Conservation (phyloP, 2,888 invertebrate species). For the Nomada fucata region DNA sequence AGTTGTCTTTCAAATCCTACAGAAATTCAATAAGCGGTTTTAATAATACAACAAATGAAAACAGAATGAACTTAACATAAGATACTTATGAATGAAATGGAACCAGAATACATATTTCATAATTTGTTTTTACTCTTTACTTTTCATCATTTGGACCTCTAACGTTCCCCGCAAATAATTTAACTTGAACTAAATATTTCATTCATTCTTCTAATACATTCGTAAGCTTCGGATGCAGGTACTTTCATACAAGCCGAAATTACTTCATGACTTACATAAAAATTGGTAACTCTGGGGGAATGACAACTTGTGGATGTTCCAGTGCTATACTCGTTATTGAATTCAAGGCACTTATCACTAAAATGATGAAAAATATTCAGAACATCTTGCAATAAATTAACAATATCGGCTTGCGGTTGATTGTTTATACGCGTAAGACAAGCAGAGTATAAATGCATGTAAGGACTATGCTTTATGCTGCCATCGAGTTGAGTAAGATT, state of each 20-base stretch:
- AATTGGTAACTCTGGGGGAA: slow-evolving; percentile 24
- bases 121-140: background rate
- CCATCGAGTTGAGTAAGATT: slow-evolving; percentile 54
- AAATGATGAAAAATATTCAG: slow-evolving; percentile 57
- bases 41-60: too few species aligned
- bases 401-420: slow-evolving; percentile 21
- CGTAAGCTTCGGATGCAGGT: slow-evolving; percentile 36
- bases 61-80: background rate
- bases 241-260: slow-evolving; percentile 60
- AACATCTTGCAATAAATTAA: slow-evolving; percentile 37
- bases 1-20: too few species aligned
- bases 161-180: background rate
- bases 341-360: slow-evolving; percentile 41
- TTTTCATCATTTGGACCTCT: background rate
- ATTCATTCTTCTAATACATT: slow-evolving; percentile 54
- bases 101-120: background rate
- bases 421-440: slow-evolving; percentile 49
- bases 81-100: background rate
- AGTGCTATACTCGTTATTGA: background rate
- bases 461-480: slow-evolving; percentile 48
- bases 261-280: slow-evolving; percentile 41
- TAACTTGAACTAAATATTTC: slow-evolving; percentile 38
- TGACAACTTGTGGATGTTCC: background rate
- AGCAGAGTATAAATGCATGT: slow-evolving; percentile 49
- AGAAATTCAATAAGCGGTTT: too few species aligned